phyloP scores from a whole-genome alignment of 2,888 invertebrate genomes.

The Troilus luridus region DNA sequence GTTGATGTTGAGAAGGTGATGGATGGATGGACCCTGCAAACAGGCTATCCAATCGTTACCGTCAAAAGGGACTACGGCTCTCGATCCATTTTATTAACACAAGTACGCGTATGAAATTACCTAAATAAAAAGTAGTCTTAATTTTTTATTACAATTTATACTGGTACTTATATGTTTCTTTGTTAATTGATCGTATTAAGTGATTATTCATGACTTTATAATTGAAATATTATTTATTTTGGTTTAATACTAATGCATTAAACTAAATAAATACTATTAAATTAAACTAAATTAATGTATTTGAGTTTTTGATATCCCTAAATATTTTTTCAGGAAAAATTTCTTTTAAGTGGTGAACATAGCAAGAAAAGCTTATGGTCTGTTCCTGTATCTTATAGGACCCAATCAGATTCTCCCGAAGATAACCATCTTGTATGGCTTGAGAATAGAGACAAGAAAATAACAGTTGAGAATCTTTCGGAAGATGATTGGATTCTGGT shows the following conservation, averaged over 20 bases:
- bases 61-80: slow-evolving; percentile 74
- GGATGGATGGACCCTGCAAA: slow-evolving; percentile 90
- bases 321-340: slow-evolving; percentile 21
- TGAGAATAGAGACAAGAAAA: slow-evolving; percentile 63
- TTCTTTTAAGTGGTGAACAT: slow-evolving; percentile 29
- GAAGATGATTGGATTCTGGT: slow-evolving; percentile 78
- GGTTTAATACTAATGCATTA: too few species aligned
- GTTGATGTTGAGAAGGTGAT: slow-evolving; percentile 75
- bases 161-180: neutral
- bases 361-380: neutral
- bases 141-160: neutral
- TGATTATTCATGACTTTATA: too few species aligned
- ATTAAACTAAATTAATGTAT: neutral
- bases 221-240: too few species aligned
- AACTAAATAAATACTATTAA: too few species aligned
- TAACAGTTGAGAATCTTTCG: slow-evolving; percentile 71
- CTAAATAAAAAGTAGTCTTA: neutral
- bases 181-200: too few species aligned
- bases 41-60: slow-evolving; percentile 84
- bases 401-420: slow-evolving; percentile 69
- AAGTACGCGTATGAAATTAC: slow-evolving; percentile 67
- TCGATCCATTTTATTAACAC: slow-evolving; percentile 73
- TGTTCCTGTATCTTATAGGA: slow-evolving; percentile 76
- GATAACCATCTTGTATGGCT: neutral
- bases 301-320: slow-evolving; percentile 71